Evolutionary conservation across 2,113 vertebrate genomes (phyloP).

Genomic region (Ursus arctos): DNA sequence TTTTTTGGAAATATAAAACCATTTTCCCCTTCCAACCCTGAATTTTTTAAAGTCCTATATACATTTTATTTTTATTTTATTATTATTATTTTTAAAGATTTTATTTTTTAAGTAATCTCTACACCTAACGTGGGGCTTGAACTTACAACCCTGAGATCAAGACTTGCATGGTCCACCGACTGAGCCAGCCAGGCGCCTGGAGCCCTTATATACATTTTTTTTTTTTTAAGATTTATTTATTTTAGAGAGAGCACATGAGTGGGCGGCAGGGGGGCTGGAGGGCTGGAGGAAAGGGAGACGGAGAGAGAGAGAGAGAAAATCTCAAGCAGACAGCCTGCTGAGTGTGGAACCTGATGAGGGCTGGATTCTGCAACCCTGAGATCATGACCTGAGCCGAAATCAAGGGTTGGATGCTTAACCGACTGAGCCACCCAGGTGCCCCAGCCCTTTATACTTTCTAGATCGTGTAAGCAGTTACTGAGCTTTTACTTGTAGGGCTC

Average conservation of each 20-base stretch:
- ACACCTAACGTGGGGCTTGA: neutral
- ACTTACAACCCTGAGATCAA: neutral
- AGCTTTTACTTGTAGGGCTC: neutral
- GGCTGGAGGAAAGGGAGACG: neutral
- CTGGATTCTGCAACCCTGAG: neutral
- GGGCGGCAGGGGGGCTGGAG: neutral
- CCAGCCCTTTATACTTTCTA: neutral
- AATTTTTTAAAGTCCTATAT: neutral
- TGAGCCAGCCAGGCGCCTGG: neutral
- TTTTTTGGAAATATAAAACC: slow-evolving; percentile 3
- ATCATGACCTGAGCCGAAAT: neutral
- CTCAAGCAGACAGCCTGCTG: neutral
- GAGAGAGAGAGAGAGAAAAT: neutral
- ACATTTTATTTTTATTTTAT: neutral
- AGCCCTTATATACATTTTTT: neutral
- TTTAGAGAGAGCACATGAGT: neutral
- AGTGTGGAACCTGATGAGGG: neutral
- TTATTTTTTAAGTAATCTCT: neutral
- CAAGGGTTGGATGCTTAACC: neutral
- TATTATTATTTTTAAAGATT: neutral
- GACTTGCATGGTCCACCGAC: neutral
- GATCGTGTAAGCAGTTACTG: neutral
- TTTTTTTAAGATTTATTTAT: neutral
- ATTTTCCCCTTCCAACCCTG: neutral
- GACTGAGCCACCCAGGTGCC: neutral